phyloP scores from a whole-genome alignment of 2,797 vertebrate species.

The Leptoclinus maculatus region DNA sequence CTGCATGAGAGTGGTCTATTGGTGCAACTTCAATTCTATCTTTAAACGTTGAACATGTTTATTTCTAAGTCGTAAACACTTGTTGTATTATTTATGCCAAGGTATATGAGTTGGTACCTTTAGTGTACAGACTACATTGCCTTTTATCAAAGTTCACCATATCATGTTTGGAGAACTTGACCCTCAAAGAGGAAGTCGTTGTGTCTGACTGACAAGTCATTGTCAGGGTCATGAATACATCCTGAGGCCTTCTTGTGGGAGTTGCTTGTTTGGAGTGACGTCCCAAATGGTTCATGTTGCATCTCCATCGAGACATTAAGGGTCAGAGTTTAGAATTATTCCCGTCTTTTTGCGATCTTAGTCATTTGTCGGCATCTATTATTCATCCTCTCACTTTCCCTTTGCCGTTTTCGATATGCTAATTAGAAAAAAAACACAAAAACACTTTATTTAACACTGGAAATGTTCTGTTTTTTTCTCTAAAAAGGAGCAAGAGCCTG shows the following conservation, averaged over 20 bases:
- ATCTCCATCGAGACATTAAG: background rate
- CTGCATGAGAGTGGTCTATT: background rate
- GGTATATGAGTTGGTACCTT: background rate
- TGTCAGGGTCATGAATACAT: constrained; percentile 33
- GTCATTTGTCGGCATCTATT: background rate
- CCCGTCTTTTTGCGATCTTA: background rate
- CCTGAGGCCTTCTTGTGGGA: constrained; percentile 29
- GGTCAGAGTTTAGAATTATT: background rate
- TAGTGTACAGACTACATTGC: constrained; percentile 21
- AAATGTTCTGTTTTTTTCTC: background rate
- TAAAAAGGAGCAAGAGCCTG: background rate
- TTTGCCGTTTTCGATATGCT: background rate
- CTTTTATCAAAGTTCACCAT: constrained; percentile 37
- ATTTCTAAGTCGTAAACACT: background rate
- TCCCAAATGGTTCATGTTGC: background rate
- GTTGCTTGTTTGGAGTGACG: constrained; percentile 12
- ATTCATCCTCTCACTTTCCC: background rate
- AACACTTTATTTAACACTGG: background rate
- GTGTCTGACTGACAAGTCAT: constrained; percentile 13
- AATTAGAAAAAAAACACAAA: background rate
- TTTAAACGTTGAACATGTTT: background rate
- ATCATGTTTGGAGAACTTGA: constrained; percentile 40
- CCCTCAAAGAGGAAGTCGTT: constrained; percentile 25
- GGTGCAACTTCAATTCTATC: too few relatives aligned
- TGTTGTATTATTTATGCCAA: background rate